These are phyloP conservation scores for Gobiocypris rarus DNA, from an alignment of 2,113 vertebrate species.

Conservation along the genomic window DNA sequence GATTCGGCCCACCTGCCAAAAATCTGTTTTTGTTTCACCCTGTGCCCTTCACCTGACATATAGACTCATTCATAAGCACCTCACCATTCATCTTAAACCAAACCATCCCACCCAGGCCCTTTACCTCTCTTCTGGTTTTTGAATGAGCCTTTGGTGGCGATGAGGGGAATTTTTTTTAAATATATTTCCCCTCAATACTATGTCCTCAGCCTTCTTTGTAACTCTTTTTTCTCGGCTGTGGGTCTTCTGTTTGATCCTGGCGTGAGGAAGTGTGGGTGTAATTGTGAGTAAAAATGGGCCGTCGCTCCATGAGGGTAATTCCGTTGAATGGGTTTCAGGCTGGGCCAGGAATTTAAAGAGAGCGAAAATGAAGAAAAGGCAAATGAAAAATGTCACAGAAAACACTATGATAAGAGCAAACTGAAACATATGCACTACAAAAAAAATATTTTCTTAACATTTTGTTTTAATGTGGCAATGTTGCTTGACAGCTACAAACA, in stretches of 20 bases:
- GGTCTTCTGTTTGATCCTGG: conserved; percentile 30
- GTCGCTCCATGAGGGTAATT: conserved; percentile 8
- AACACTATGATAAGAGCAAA: background rate
- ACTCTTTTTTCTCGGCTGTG: conserved; percentile 4
- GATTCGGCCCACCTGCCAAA: conserved; percentile 23
- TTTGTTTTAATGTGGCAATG: background rate
- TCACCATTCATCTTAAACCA: conserved; percentile 32
- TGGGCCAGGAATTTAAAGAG: background rate
- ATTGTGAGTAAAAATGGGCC: conserved; percentile 10
- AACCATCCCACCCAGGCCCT: background rate
- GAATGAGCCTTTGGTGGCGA: conserved; percentile 16
- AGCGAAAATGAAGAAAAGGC: background rate
- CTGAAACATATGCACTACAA: background rate
- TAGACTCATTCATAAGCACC: conserved; percentile 15
- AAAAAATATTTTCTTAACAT: background rate
- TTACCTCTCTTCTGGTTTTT: conserved; percentile 9
- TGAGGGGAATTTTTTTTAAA: background rate
- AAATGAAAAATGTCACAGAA: background rate
- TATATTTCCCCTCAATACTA: background rate
- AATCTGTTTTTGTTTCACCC: background rate
- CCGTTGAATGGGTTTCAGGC: background rate
- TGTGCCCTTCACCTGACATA: conserved; percentile 21
- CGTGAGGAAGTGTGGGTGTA: conserved; percentile 28
- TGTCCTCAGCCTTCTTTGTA: background rate
- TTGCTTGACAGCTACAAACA: background rate